These are phyloP conservation scores for Daubentonia madagascariensis DNA, from an alignment of 2,113 vertebrate genomes.

Conservation along the genomic window DNA sequence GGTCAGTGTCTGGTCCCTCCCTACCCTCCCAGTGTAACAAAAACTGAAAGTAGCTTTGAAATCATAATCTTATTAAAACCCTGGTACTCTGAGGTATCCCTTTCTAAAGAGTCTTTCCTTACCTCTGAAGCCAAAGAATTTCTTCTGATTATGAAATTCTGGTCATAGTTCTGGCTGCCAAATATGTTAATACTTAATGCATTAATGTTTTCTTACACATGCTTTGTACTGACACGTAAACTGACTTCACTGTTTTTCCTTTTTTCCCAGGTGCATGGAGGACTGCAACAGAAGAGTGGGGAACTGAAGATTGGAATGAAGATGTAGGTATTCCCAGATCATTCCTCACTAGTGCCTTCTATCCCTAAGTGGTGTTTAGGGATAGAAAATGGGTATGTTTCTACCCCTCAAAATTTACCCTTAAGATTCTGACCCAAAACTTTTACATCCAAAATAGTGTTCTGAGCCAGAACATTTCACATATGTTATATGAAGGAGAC, in stretches of 20 bases:
- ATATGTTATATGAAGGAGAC: constrained; percentile 73
- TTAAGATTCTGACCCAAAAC: constrained; percentile 73
- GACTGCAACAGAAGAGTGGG: constrained; percentile 95
- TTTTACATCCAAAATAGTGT: constrained; percentile 78
- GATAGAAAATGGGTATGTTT: constrained; percentile 69
- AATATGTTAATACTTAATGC: constrained; percentile 27
- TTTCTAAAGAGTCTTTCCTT: constrained; percentile 16
- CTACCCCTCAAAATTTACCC: constrained; percentile 61
- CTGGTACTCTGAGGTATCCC: background rate
- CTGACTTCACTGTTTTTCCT: constrained; percentile 8
- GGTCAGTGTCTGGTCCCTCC: background rate
- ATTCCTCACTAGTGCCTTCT: constrained; percentile 54
- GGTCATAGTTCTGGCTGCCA: constrained; percentile 40
- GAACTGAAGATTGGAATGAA: constrained; percentile 99
- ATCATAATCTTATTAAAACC: constrained; percentile 48
- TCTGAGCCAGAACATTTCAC: constrained; percentile 74
- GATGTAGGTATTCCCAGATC: constrained; percentile 89
- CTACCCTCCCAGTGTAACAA: background rate
- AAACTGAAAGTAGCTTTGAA: constrained; percentile 25
- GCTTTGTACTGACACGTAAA: background rate
- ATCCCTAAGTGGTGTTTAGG: constrained; percentile 65
- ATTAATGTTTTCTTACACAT: constrained; percentile 31
- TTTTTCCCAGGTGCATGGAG: constrained; percentile 92
- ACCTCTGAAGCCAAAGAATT: constrained; percentile 19
- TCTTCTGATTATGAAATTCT: constrained; percentile 56